These are phyloP conservation scores for Cotesia typhae DNA, from an alignment of 1,140 invertebrate genomes.

Conservation along the genomic window DNA sequence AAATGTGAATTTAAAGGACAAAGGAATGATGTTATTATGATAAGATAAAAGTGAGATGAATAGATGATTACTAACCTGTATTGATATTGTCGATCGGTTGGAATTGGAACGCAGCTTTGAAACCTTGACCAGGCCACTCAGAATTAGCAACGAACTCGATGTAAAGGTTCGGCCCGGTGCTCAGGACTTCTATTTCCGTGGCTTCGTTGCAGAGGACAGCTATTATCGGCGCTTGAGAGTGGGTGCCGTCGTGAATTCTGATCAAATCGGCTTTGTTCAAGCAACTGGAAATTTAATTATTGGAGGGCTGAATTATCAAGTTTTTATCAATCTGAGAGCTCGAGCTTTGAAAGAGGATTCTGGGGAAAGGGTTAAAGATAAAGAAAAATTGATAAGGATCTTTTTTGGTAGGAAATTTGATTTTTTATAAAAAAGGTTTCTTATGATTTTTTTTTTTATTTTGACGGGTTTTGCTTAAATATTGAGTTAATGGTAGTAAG, in stretches of 20 bases:
- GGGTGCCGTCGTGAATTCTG: slow-evolving; percentile 79
- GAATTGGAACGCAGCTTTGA: slow-evolving; percentile 85
- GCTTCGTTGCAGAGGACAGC: slow-evolving; percentile 82
- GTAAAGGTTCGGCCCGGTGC: slow-evolving; percentile 80
- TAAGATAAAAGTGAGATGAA: neutral
- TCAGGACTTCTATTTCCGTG: slow-evolving; percentile 79
- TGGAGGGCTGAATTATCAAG: neutral
- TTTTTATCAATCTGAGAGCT: no score
- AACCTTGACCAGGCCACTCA: slow-evolving; percentile 82
- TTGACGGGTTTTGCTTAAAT: no score
- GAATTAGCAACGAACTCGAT: slow-evolving; percentile 86
- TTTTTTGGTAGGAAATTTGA: no score
- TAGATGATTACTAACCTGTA: slow-evolving; percentile 56
- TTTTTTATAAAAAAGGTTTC: no score
- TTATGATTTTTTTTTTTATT: no score
- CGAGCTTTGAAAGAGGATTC: no score
- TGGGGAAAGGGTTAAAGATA: no score
- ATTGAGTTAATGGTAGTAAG: no score
- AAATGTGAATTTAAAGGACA: no score
- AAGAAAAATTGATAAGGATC: no score
- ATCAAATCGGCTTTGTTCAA: slow-evolving; percentile 83
- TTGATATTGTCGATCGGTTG: slow-evolving; percentile 71
- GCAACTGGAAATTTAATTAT: slow-evolving; percentile 70
- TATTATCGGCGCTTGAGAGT: slow-evolving; percentile 74
- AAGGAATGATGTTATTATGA: no score